Conservation (phyloP, 2,888 invertebrate species). For the Lampropteryx suffumata region DNA sequence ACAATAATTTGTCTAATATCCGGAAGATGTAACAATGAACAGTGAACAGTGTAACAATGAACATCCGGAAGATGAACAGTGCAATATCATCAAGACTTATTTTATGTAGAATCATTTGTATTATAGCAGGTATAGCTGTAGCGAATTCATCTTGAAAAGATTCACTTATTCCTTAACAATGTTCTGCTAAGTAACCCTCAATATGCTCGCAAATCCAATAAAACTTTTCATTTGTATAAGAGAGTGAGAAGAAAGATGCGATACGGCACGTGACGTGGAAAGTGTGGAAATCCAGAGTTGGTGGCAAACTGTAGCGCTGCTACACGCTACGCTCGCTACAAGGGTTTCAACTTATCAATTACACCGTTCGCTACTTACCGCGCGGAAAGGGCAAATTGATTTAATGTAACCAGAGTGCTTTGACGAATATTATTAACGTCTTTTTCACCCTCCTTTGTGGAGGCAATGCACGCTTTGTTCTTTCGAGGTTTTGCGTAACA, state of each 20-base stretch:
- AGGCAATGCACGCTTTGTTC: constrained; percentile 77
- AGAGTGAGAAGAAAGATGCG: constrained; percentile 43
- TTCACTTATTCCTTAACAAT: constrained; percentile 9
- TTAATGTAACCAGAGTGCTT: constrained; percentile 83
- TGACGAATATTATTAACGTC: constrained; percentile 84
- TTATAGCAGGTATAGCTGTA: no score
- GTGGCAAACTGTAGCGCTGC: constrained; percentile 72
- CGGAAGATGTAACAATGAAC: no score
- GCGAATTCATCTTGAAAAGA: background rate
- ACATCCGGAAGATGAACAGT: no score
- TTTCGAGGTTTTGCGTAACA: constrained; percentile 75
- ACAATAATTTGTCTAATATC: no score
- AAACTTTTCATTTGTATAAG: constrained; percentile 45
- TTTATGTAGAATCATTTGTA: no score
- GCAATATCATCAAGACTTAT: no score
- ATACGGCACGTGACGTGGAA: constrained; percentile 50
- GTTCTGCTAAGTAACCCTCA: constrained; percentile 17
- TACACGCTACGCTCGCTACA: constrained; percentile 58
- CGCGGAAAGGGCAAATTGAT: constrained; percentile 83
- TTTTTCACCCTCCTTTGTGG: constrained; percentile 77
- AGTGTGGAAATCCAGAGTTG: constrained; percentile 54
- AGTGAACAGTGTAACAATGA: no score
- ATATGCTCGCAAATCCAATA: constrained; percentile 29
- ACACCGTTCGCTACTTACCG: constrained; percentile 83
- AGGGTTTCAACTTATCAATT: constrained; percentile 84